Evolutionary conservation across 2,113 vertebrate species (phyloP).

Genomic region (Calidris pugnax): DNA sequence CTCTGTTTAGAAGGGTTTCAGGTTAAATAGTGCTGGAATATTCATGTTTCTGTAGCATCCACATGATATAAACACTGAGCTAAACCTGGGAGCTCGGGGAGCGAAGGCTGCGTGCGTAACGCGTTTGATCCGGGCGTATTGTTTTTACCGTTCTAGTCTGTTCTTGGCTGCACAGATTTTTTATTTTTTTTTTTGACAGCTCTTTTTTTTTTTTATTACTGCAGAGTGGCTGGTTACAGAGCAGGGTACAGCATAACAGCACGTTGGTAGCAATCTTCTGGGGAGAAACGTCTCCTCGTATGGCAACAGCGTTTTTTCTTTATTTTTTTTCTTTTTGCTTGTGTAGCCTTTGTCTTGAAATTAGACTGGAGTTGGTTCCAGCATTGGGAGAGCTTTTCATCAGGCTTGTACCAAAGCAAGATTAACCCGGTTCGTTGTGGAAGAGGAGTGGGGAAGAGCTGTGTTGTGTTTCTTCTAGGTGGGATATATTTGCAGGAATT

Average conservation of each 20-base stretch:
- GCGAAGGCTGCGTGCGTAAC: not conserved
- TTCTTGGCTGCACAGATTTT: not conserved
- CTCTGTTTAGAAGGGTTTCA: not conserved
- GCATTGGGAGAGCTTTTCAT: not conserved
- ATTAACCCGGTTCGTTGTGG: not conserved
- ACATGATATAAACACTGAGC: accelerated
- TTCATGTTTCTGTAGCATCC: not conserved
- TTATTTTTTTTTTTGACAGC: not conserved
- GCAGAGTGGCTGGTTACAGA: not conserved
- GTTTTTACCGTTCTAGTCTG: not conserved
- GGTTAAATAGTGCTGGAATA: not conserved
- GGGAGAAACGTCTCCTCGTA: not conserved
- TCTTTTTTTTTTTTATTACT: not conserved
- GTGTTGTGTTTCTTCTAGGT: not conserved
- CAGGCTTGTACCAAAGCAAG: not conserved
- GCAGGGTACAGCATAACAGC: not conserved
- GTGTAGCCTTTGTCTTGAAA: not conserved
- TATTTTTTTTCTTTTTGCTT: not conserved
- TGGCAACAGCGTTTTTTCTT: not conserved
- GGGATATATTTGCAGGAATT: not conserved
- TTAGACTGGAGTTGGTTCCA: not conserved
- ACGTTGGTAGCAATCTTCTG: not conserved
- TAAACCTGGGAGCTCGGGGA: not conserved
- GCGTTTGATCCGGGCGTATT: not conserved
- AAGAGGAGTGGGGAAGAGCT: not conserved